Base-by-base conservation (phyloP, 2,888 invertebrate species). In the Yponomeuta malinellus region DNA sequence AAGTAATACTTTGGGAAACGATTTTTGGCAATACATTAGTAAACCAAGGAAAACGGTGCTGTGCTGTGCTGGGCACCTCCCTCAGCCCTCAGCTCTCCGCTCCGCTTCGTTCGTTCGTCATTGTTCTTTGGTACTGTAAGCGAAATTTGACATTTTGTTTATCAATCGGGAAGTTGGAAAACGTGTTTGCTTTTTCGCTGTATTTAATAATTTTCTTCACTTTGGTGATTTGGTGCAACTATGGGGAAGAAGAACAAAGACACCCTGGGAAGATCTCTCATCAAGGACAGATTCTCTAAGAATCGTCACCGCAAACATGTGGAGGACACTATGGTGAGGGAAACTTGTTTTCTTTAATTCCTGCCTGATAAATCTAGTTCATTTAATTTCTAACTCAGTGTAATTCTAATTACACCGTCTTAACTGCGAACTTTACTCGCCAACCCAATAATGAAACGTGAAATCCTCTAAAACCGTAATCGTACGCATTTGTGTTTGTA, bases 241-340 rank as follows among this genome's bases (percentile, higher is more conserved):
- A 96, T 96, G 96, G 95, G 95, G 15, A 96, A 96, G 83, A 96
- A 96, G 82, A 93, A 93, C 77, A 96, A 96, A 86, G 87, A 90
- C 71, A 86, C 86, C 59, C 90, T 96, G 68, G 97, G 96, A 0
- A 93, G 96, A 72, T 91, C 95, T 0, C 89, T 97, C 64, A 96
- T 97, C 63, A 96, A 95, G 81, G 95, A 96, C 80, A 93, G 96
- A 76, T 96, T 96, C 82, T 94, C 95, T 0, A 93, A 94, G 73
- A 93, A 93, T 70, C 93, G 93, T 66, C 92, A 93, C 69, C 93
- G 93, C 76, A 95, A 94, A 87, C 94, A 93, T 89, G 94, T 94
- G 68, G 94, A 94, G 80, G 95, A 95, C 79, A 95, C 96, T 8
- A 94, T 96, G 96, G 96, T 96, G 92, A 88, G 78, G 77, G 10